Conservation (phyloP, 2,888 invertebrate genomes). For the Melanchra persicariae region DNA sequence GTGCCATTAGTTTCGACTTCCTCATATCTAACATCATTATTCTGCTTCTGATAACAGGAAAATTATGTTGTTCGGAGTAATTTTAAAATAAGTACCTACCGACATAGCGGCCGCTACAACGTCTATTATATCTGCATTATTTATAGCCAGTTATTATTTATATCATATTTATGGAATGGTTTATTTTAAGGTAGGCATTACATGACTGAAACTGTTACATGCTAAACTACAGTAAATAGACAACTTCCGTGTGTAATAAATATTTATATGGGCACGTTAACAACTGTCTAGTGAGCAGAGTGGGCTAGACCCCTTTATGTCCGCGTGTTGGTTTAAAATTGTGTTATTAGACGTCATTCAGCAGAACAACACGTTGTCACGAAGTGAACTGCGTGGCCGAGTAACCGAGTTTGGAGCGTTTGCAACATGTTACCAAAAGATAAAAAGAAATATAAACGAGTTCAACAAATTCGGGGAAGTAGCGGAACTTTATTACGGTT, state of each 20-base stretch:
- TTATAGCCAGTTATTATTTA: not conserved
- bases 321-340: slow-evolving; percentile 42
- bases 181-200: slow-evolving; percentile 28
- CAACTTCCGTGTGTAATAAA: slow-evolving; percentile 50
- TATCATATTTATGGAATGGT: slow-evolving; percentile 1
- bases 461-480: slow-evolving; percentile 76
- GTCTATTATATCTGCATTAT: not conserved
- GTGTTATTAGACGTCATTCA: slow-evolving; percentile 48
- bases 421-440: slow-evolving; percentile 71
- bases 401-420: slow-evolving; percentile 73
- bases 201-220: slow-evolving; percentile 2
- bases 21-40: slow-evolving; percentile 53
- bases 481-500: slow-evolving; percentile 77
- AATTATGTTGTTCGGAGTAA: slow-evolving; percentile 49
- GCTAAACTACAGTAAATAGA: slow-evolving; percentile 23
- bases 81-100: slow-evolving; percentile 31
- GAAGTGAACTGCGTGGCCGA: slow-evolving; percentile 67
- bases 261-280: slow-evolving; percentile 40
- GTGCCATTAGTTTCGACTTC: slow-evolving; percentile 55
- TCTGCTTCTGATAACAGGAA: slow-evolving; percentile 55
- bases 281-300: slow-evolving; percentile 15
- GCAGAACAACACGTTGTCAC: slow-evolving; percentile 28
- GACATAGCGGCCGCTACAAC: not conserved
- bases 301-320: slow-evolving; percentile 25
- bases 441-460: slow-evolving; percentile 76